A percentile compares a stretch with the other conserved stretches of the same genome.
These are phyloP conservation scores for Ormyrus rosae DNA, from an alignment of 2,888 invertebrate genomes.

Conservation along the genomic window DNA sequence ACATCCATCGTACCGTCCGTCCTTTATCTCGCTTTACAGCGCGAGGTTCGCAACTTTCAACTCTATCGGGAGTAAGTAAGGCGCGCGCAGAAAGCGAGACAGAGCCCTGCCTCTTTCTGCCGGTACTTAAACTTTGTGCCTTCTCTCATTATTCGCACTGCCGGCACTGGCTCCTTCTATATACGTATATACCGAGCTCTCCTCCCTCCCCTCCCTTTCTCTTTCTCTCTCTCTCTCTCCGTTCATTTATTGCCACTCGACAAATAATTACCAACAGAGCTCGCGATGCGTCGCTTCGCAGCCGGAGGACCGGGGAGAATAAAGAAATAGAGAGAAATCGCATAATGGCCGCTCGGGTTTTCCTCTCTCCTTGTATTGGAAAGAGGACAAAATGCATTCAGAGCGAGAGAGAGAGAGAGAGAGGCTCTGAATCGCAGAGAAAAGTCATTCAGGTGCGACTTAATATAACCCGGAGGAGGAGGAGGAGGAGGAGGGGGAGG, in stretches of 20 bases:
- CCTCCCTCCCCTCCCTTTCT: conserved; percentile 21
- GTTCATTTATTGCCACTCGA: conserved; percentile 69
- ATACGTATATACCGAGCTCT: too few relatives aligned
- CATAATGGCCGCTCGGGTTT: conserved; percentile 34
- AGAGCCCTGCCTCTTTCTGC: conserved; percentile 38
- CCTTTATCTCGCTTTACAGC: conserved; percentile 13
- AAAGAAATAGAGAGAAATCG: conserved; percentile 46
- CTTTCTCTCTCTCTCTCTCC: conserved; percentile 33
- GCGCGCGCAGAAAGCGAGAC: background rate
- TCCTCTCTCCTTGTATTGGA: conserved; percentile 38
- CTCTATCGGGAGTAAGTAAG: conserved; percentile 19
- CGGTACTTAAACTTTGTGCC: conserved; percentile 49
- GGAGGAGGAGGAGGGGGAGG: background rate
- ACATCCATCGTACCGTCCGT: too few relatives aligned
- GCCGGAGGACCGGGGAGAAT: conserved; percentile 11
- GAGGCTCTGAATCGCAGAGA: conserved; percentile 59
- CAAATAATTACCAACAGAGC: conserved; percentile 68
- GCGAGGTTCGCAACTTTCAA: conserved; percentile 32
- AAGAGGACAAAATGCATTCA: conserved; percentile 63
- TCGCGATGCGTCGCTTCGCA: conserved; percentile 35
- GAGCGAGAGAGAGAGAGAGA: conserved; percentile 4
- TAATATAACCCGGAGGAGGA: conserved; percentile 61
- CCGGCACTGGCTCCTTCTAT: too few relatives aligned
- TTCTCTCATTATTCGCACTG: background rate
- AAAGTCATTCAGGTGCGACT: conserved; percentile 67